A percentile compares a stretch with the other conserved stretches of the same genome.
phyloP scores from a whole-genome alignment of 1,140 invertebrate species.

The Cotesia glomerata region DNA sequence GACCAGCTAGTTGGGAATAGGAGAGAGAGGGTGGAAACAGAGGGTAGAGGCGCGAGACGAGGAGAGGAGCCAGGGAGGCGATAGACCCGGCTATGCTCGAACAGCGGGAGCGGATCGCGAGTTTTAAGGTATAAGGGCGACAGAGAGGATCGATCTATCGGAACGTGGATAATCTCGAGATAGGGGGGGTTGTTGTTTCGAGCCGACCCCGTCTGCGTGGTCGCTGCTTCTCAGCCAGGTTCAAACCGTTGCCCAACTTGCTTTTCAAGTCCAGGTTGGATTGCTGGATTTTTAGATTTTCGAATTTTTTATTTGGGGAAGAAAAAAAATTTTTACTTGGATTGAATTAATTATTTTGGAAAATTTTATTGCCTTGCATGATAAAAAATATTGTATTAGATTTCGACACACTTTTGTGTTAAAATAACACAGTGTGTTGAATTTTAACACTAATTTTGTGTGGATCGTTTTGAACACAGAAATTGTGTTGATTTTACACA shows the following conservation, averaged over 20 bases:
- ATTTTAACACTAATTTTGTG: too few species aligned
- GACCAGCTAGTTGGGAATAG: slow-evolving; percentile 23
- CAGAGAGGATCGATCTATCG: slow-evolving; percentile 57
- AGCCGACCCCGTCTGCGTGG: slow-evolving; percentile 44
- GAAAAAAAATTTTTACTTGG: too few species aligned
- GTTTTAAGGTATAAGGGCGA: slow-evolving; percentile 47
- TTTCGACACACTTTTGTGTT: too few species aligned
- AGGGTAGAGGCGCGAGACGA: slow-evolving; percentile 36
- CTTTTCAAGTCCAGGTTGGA: background rate
- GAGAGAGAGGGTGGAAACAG: slow-evolving; percentile 12
- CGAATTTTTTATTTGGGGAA: background rate
- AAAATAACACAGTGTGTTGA: too few species aligned
- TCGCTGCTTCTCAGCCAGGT: slow-evolving; percentile 37
- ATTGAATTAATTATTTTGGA: too few species aligned
- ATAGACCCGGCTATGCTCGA: slow-evolving; percentile 10
- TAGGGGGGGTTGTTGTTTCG: slow-evolving; percentile 43
- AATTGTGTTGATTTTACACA: too few species aligned
- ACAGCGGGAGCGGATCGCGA: slow-evolving; percentile 24
- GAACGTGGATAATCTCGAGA: slow-evolving; percentile 53
- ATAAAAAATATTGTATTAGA: too few species aligned
- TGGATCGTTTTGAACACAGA: too few species aligned
- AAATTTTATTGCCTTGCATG: too few species aligned
- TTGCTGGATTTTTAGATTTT: background rate
- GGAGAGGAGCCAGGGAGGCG: slow-evolving; percentile 24
- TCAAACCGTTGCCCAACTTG: slow-evolving; percentile 22